phyloP scores from a whole-genome alignment of 2,113 vertebrate species.

The Willisornis vidua region DNA sequence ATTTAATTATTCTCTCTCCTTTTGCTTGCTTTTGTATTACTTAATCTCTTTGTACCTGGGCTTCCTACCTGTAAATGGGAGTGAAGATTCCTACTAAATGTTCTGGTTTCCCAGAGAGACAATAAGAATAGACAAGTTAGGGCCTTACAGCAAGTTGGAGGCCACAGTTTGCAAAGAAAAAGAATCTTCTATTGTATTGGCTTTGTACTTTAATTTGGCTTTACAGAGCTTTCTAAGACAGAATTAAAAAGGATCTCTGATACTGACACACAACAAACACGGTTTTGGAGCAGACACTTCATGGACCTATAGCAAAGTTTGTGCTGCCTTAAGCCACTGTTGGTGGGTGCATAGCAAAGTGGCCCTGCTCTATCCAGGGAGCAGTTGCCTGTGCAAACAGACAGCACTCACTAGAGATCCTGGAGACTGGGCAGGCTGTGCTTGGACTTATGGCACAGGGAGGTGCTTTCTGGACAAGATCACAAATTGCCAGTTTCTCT shows the following conservation, averaged over 20 bases:
- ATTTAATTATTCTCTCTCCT: neutral
- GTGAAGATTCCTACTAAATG: neutral
- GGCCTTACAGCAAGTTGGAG: neutral
- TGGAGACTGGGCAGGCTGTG: neutral
- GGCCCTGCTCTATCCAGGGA: neutral
- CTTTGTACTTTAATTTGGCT: neutral
- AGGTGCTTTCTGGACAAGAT: neutral
- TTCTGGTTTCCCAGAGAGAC: neutral
- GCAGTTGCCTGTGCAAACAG: neutral
- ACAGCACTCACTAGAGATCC: neutral
- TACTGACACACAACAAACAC: neutral
- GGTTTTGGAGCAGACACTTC: neutral
- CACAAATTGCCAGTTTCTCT: neutral
- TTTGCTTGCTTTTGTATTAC: neutral
- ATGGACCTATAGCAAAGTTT: neutral
- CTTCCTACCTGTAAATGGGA: constrained; percentile 6
- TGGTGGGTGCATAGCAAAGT: accelerated
- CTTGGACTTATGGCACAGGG: neutral
- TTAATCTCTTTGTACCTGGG: neutral
- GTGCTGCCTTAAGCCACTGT: neutral
- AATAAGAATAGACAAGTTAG: neutral
- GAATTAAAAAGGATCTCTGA: neutral
- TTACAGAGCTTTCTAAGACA: neutral
- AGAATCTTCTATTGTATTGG: neutral
- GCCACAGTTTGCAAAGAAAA: neutral